These are phyloP conservation scores for Nycticryphes semicollaris DNA, from an alignment of 2,113 vertebrate genomes.

Conservation along the genomic window DNA sequence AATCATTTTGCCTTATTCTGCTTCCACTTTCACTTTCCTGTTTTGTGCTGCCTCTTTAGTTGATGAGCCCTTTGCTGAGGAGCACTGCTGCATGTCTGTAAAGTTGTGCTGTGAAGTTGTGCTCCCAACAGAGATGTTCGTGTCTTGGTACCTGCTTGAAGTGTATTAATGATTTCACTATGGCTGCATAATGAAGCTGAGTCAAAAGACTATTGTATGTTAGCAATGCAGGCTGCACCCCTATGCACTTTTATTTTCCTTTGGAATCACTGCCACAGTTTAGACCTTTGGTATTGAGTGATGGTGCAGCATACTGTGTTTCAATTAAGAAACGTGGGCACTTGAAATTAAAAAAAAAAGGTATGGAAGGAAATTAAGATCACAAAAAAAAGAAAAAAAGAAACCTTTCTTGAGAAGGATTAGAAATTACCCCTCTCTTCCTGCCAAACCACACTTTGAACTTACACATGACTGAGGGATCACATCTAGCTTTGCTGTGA, in stretches of 20 bases:
- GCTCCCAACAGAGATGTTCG: neutral
- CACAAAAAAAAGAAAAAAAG: neutral
- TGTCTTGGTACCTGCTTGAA: neutral
- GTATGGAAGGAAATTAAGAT: neutral
- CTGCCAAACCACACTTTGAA: neutral
- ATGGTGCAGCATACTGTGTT: accelerated
- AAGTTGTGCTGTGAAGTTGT: neutral
- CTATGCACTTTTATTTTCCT: neutral
- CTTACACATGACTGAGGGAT: neutral
- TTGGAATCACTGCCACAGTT: neutral
- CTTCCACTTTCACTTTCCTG: neutral
- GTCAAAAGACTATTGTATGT: neutral
- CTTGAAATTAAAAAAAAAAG: neutral
- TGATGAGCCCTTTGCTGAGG: neutral
- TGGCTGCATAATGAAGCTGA: neutral
- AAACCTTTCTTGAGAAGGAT: neutral
- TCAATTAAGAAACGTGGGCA: neutral
- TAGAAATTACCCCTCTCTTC: neutral
- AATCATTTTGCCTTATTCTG: neutral
- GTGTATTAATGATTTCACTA: neutral
- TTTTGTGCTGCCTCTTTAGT: neutral
- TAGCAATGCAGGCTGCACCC: neutral
- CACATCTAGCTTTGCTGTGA: neutral
- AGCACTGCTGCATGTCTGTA: neutral
- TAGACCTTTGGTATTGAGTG: neutral